A percentile compares a stretch with the other conserved stretches of the same genome.
Evolutionary conservation across 2,113 vertebrate genomes (phyloP).

Genomic region (Fukomys damarensis): DNA sequence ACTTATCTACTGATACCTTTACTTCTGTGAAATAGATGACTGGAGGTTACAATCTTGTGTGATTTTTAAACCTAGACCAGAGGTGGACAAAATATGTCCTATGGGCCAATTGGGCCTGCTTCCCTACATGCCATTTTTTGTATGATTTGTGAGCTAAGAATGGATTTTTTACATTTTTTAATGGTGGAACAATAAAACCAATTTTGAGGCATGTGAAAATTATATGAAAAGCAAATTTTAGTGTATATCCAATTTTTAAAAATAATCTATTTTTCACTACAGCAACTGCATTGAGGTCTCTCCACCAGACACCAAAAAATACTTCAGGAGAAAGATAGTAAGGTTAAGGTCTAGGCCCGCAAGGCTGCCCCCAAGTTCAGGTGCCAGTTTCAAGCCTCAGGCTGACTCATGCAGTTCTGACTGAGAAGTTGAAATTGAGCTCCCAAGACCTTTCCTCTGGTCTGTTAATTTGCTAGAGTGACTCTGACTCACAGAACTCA

Average conservation of each 20-base stretch:
- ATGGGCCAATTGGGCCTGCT: neutral
- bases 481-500: neutral
- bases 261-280: neutral
- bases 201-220: slow-evolving; percentile 2
- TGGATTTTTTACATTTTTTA: neutral
- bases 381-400: neutral
- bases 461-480: neutral
- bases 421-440: neutral
- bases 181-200: neutral
- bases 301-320: neutral
- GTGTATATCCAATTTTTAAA: neutral
- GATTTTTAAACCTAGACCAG: neutral
- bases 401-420: neutral
- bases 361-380: neutral
- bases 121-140: neutral
- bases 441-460: no score
- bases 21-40: neutral
- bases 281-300: neutral
- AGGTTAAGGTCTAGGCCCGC: neutral
- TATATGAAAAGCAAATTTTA: slow-evolving; percentile 3
- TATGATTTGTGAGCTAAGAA: neutral
- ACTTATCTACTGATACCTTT: neutral
- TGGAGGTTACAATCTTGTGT: neutral
- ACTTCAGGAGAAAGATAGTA: neutral
- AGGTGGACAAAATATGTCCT: neutral